Evolutionary conservation across 2,797 vertebrate genomes (phyloP).

Genomic region (Enteromius unitaeniatus): DNA sequence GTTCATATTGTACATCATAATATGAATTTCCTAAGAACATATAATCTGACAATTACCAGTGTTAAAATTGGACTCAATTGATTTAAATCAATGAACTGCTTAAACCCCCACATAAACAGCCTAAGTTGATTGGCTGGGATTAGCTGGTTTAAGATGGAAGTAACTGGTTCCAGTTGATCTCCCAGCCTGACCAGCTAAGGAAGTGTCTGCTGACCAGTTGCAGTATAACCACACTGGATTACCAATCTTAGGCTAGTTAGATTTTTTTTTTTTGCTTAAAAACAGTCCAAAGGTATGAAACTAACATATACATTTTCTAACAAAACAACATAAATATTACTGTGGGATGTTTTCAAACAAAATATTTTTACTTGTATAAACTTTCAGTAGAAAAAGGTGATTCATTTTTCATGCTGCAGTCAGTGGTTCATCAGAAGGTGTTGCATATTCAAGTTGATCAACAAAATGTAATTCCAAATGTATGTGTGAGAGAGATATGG

Average conservation of each 20-base stretch:
- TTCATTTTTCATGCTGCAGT: neutral
- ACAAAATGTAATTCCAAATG: neutral
- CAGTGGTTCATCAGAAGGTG: neutral
- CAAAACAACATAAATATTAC: neutral
- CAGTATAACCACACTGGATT: neutral
- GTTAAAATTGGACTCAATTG: neutral
- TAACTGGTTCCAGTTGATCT: neutral
- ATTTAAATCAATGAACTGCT: neutral
- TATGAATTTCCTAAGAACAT: neutral
- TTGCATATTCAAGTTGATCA: neutral
- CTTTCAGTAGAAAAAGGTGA: neutral
- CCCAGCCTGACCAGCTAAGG: neutral
- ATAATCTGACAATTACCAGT: neutral
- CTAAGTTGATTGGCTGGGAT: neutral
- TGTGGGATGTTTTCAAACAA: neutral
- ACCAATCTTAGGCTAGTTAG: too few species aligned
- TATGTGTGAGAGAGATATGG: neutral
- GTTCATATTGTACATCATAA: neutral
- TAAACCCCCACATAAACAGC: neutral
- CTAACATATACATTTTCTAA: neutral
- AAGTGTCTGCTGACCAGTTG: neutral
- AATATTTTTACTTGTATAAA: neutral
- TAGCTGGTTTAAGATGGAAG: neutral
- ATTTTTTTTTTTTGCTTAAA: neutral
- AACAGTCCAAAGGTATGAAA: neutral